These are phyloP conservation scores for Andrena haemorrhoa DNA, from an alignment of 2,888 invertebrate species.

Conservation along the genomic window DNA sequence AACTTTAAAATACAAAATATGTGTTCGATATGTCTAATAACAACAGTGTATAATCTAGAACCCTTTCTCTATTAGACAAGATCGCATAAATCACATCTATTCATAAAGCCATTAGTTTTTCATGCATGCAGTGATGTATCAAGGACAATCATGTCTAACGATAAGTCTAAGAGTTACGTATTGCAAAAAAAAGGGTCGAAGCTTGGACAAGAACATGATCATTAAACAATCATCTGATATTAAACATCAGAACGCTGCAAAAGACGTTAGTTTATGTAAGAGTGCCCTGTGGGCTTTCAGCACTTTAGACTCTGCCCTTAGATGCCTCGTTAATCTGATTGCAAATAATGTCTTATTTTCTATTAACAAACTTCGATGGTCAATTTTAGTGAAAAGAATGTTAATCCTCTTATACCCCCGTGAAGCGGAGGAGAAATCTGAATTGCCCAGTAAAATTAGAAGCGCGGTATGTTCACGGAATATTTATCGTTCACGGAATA, in stretches of 20 bases:
- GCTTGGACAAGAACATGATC: conserved; percentile 6
- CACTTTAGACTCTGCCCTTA: neutral
- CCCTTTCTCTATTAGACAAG: neutral
- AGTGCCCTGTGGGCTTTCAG: neutral
- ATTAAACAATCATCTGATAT: too few relatives aligned
- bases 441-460: conserved; percentile 3
- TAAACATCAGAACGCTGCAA: neutral
- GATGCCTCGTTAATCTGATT: neutral
- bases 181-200: conserved; percentile 14
- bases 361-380: neutral
- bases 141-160: conserved; percentile 22
- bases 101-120: conserved; percentile 4
- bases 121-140: conserved; percentile 49
- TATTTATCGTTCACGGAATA: conserved; percentile 46
- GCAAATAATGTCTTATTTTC: neutral
- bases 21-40: neutral
- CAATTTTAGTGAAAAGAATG: neutral
- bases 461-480: conserved; percentile 45
- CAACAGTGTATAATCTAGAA: neutral
- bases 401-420: neutral
- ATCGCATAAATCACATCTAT: neutral
- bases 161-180: neutral
- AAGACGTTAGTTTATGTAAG: neutral
- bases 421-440: neutral
- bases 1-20: neutral